Percentiles rank a stretch among this genome's conserved stretches.
Conservation (phyloP, 2,888 invertebrate species). For the Phaonia tiefii region DNA sequence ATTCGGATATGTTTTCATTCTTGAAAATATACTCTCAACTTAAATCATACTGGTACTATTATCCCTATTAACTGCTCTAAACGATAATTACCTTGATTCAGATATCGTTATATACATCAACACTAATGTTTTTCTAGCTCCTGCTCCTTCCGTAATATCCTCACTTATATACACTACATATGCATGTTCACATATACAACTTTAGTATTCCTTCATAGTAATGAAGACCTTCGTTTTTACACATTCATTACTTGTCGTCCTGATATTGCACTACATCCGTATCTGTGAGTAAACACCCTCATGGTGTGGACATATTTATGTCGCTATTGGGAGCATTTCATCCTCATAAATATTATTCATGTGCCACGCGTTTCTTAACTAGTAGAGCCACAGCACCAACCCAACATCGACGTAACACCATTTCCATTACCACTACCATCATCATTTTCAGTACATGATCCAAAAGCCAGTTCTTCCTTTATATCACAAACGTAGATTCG, state of each 20-base stretch:
- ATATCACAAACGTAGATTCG: background rate
- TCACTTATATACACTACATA: background rate
- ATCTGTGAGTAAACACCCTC: conserved; percentile 69
- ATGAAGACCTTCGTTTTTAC: conserved; percentile 45
- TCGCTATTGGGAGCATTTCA: conserved; percentile 79
- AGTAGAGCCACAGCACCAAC: background rate
- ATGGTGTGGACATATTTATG: conserved; percentile 79
- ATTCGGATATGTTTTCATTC: too few species aligned
- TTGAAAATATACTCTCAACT: too few species aligned
- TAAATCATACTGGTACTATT: too few species aligned
- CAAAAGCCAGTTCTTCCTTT: background rate
- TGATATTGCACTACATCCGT: conserved; percentile 32
- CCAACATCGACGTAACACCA: conserved; percentile 12
- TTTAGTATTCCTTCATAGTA: conserved; percentile 36
- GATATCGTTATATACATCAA: conserved; percentile 14
- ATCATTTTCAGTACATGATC: conserved; percentile 35
- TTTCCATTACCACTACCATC: background rate
- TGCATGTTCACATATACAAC: background rate
- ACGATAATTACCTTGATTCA: conserved; percentile 28
- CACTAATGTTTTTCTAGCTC: conserved; percentile 27
- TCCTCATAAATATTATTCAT: conserved; percentile 79
- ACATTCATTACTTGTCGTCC: conserved; percentile 42
- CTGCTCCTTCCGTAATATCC: conserved; percentile 8
- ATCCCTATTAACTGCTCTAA: too few species aligned
- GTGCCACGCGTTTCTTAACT: conserved; percentile 45